phyloP scores from a whole-genome alignment of 1,140 invertebrate genomes.

The Orchesella cincta region DNA sequence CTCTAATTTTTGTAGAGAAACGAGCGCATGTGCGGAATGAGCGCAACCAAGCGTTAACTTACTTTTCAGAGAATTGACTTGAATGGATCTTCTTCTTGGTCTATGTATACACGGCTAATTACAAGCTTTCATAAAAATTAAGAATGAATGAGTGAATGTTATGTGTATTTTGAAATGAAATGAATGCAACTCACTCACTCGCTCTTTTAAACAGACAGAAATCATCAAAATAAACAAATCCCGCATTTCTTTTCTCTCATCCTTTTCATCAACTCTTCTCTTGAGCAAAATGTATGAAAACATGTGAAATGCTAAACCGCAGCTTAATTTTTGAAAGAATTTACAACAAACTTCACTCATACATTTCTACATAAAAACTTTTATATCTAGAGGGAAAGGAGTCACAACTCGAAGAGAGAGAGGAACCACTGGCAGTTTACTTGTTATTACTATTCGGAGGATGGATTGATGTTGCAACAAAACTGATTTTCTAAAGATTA shows the following conservation, averaged over 20 bases:
- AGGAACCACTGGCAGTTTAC: neutral
- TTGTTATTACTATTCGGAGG: neutral
- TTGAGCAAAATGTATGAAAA: too few relatives aligned
- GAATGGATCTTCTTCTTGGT: neutral
- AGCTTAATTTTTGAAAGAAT: too few relatives aligned
- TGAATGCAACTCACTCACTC: neutral
- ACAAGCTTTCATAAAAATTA: slow-evolving; percentile 24
- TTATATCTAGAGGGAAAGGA: too few relatives aligned
- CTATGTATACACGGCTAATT: neutral
- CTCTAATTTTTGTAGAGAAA: neutral
- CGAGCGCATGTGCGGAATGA: neutral
- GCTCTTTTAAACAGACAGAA: neutral
- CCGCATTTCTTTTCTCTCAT: too few relatives aligned
- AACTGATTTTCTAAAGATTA: neutral
- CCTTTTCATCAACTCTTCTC: too few relatives aligned
- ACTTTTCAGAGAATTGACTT: neutral
- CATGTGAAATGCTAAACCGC: too few relatives aligned
- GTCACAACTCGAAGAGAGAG: too few relatives aligned
- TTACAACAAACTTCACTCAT: too few relatives aligned
- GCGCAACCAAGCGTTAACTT: neutral
- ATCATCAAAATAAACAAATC: too few relatives aligned
- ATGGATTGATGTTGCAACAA: neutral
- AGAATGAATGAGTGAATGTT: neutral
- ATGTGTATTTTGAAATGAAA: neutral
- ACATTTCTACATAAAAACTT: too few relatives aligned